phyloP scores from a whole-genome alignment of 2,113 vertebrate genomes.

The Entosphenus tridentatus region DNA sequence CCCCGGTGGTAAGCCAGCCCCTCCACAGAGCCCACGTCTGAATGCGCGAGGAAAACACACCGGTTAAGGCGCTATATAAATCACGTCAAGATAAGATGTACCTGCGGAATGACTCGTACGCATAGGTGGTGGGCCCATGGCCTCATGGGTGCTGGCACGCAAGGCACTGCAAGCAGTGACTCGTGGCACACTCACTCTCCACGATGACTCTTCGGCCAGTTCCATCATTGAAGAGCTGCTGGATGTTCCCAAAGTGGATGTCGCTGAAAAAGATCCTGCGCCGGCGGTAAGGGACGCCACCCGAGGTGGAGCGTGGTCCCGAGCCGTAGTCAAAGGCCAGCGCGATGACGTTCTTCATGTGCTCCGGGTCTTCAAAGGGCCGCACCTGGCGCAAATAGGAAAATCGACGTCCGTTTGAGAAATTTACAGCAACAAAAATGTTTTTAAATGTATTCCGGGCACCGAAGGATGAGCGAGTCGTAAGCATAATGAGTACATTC shows the following conservation, averaged over 20 bases:
- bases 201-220: constrained; percentile 58
- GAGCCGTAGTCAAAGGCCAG: constrained; percentile 70
- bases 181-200: constrained; percentile 41
- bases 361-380: constrained; percentile 76
- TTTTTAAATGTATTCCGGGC: no score
- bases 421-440: no score
- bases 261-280: constrained; percentile 92
- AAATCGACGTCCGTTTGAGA: no score
- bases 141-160: not conserved
- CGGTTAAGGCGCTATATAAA: not conserved
- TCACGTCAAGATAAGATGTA: not conserved
- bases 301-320: constrained; percentile 34
- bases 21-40: constrained; percentile 86
- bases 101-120: not conserved
- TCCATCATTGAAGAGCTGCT: constrained; percentile 74
- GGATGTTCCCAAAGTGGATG: constrained; percentile 96
- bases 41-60: constrained; percentile 1
- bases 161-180: not conserved
- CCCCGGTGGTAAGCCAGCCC: constrained; percentile 76
- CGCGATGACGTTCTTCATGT: constrained; percentile 95
- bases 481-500: no score
- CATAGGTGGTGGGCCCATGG: no score
- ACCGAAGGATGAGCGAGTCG: no score
- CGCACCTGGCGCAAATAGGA: constrained; percentile 16
- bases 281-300: not conserved